Percentiles rank a stretch among this genome's conserved stretches.
Conservation (phyloP, 2,113 vertebrate species). For the Pimephales promelas region DNA sequence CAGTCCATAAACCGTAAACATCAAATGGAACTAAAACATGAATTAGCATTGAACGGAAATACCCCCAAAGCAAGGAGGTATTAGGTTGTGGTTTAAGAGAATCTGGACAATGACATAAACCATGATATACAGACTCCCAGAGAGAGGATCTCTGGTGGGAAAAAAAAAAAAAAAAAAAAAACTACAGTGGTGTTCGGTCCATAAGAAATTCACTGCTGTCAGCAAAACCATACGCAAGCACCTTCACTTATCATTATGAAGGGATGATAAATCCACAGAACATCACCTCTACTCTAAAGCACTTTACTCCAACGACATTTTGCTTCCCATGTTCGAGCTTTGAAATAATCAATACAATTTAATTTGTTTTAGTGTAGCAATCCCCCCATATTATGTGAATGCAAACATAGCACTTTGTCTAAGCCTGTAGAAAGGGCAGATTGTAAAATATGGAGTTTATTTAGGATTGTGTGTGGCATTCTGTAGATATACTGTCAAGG, state of each 20-base stretch:
- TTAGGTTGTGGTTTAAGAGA: constrained; percentile 5
- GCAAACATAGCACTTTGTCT: constrained; percentile 34
- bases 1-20: neutral
- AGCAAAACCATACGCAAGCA: constrained; percentile 44
- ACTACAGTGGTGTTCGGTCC: constrained; percentile 10
- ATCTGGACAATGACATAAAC: constrained; percentile 23
- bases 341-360: constrained; percentile 69
- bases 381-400: constrained; percentile 44
- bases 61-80: neutral
- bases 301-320: constrained; percentile 47
- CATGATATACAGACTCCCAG: constrained; percentile 28
- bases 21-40: neutral
- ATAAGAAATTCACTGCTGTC: constrained; percentile 44
- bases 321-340: constrained; percentile 56
- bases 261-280: constrained; percentile 57
- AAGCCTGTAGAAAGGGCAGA: constrained; percentile 27
- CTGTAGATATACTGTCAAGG: neutral
- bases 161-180: too few species aligned
- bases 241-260: constrained; percentile 52
- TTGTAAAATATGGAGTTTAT: constrained; percentile 27
- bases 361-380: constrained; percentile 47
- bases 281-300: constrained; percentile 42
- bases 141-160: neutral
- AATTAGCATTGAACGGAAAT: neutral
- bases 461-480: neutral